Base-by-base conservation (phyloP, 2,113 vertebrate species). In the Ascaphus truei region DNA sequence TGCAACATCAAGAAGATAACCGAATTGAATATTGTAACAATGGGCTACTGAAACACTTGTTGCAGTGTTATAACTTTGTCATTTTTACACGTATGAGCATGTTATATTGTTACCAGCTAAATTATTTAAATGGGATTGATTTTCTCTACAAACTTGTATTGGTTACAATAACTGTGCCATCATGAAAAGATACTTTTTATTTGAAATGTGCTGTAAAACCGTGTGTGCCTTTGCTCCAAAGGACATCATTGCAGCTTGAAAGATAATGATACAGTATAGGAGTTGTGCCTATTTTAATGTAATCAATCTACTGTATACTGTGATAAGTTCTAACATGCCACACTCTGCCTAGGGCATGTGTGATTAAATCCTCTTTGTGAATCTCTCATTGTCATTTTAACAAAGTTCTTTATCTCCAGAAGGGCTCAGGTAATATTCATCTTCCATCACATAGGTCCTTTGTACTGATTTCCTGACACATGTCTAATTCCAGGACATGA, bases 401-500 rank as follows among this genome's bases (percentile, higher is more conserved):
- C 53, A 41, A 20, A 72, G 10, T 2, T 65, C 52, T 58, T 34
- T 31, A 37, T 71, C 53, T 73, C 74, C 63, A 25, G 68, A 68
- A 48, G 68, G 52, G 31, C 7, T 37, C 25, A 12, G 52, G 59
- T 18, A 4, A 53, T 53, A 60, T 62, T 81, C 71, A 20, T 55
- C 45, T 62, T 61, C 73, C 60, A 53, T 77, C 62, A 92, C 88
- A 91, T 92, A 1, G 88, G 89, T 71, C 89, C 89, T 79, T 91
- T 91, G 41, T 91, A 92, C 72, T 91, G 90, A 73, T 84, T 91
- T 78, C 86, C 89, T 73, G 89, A 85, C 73, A 91, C 76, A 80
- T 92, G 89, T 74, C 90, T 91, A 90, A 91, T 92, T 83, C 89
- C 89, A 91, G 90, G 90, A 89, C 90, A 91, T 37, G 87, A 90